Conservation (phyloP, 2,113 vertebrate species). For the Pelmatolapia mariae region DNA sequence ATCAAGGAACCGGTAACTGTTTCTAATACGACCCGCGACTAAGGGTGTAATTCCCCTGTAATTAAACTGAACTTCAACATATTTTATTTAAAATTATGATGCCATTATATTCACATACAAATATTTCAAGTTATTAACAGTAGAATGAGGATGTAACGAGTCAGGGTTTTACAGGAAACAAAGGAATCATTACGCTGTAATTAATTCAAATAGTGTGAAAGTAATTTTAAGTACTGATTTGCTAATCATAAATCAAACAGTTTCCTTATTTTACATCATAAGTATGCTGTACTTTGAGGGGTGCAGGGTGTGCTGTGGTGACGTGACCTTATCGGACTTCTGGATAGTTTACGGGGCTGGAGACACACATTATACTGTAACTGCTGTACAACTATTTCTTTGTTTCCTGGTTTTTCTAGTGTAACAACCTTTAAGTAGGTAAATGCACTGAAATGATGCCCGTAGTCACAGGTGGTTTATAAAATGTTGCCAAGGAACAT, state of each 20-base stretch:
- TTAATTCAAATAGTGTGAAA: not conserved
- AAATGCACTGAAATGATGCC: not conserved
- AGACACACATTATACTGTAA: not conserved
- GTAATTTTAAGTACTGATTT: not conserved
- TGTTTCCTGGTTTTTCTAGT: not conserved
- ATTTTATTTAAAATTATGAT: not conserved
- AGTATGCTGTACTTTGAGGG: fast-evolving
- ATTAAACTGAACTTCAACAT: not conserved
- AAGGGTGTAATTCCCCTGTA: not conserved
- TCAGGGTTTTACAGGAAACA: not conserved
- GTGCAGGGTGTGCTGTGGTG: not conserved
- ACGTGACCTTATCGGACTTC: too few species aligned
- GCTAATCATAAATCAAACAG: fast-evolving
- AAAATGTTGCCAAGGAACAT: not conserved
- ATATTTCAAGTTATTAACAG: not conserved
- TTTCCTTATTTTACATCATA: not conserved
- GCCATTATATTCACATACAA: not conserved
- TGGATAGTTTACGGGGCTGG: fast-evolving
- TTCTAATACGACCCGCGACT: fast-evolving
- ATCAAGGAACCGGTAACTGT: not conserved
- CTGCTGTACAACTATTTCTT: not conserved
- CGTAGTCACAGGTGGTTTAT: not conserved
- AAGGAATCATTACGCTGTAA: not conserved
- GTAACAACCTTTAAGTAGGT: not conserved
- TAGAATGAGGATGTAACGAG: not conserved